These are phyloP conservation scores for Montipora sp. DNA, from an alignment of 64 coral and sea anemone species.

Conservation along the genomic window DNA sequence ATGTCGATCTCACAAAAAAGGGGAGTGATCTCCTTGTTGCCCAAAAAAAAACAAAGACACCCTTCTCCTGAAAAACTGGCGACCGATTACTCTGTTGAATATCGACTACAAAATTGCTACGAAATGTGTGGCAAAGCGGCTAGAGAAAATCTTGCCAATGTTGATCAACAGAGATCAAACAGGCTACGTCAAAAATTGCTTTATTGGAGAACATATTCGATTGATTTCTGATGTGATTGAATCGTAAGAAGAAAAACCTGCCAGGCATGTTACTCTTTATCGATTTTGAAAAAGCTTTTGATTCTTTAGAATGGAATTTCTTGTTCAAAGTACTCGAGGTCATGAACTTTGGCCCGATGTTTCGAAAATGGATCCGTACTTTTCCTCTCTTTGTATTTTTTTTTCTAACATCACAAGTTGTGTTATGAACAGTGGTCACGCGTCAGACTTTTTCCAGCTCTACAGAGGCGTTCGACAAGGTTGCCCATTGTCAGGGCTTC, in stretches of 20 bases:
- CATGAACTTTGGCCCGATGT: constrained; percentile 8
- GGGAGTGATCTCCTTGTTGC: no score
- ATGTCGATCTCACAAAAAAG: no score
- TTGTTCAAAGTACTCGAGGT: background rate
- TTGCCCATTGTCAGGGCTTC: background rate
- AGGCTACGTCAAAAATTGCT: background rate
- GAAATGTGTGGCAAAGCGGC: background rate
- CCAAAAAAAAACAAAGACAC: no score
- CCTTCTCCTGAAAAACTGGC: no score
- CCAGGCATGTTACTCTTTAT: constrained; percentile 4
- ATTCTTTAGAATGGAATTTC: constrained; percentile 1
- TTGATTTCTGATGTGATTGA: background rate
- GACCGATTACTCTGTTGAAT: no score
- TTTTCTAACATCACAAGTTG: no score
- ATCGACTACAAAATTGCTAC: no score
- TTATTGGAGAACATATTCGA: background rate
- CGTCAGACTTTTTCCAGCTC: background rate
- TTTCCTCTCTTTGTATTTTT: background rate
- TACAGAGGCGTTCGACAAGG: background rate
- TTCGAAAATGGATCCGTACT: background rate
- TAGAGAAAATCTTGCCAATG: background rate
- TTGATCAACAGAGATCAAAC: background rate
- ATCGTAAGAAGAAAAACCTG: background rate
- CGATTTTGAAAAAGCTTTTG: background rate
- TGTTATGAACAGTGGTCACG: background rate